Conservation (phyloP, 2,113 vertebrate species). For the Hystrix cristata region DNA sequence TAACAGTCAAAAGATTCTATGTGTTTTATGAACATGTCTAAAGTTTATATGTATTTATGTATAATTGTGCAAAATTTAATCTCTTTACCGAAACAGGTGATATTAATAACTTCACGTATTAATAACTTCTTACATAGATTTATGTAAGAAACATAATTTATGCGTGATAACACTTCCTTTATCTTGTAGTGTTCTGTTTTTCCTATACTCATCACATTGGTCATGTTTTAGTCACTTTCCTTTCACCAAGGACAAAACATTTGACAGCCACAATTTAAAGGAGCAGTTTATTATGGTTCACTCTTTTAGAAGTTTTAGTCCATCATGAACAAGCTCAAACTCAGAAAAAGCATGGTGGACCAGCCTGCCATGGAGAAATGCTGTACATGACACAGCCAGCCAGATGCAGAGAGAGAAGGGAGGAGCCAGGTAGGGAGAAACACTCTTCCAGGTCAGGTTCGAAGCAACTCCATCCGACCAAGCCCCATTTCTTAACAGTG, state of each 20-base stretch:
- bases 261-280: too few species aligned
- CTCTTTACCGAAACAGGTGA: neutral
- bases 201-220: neutral
- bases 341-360: too few species aligned
- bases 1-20: neutral
- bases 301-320: too few species aligned
- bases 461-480: neutral
- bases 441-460: neutral
- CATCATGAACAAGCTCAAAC: too few species aligned
- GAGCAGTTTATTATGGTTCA: too few species aligned
- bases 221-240: too few species aligned
- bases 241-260: too few species aligned
- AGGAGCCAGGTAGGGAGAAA: neutral
- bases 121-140: too few species aligned
- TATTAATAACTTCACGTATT: neutral
- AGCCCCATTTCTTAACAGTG: neutral
- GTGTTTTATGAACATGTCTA: neutral
- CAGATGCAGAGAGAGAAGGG: neutral
- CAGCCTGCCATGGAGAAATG: too few species aligned
- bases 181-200: neutral
- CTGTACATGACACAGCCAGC: neutral
- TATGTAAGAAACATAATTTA: too few species aligned
- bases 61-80: neutral
- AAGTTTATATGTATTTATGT: neutral
- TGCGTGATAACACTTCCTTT: neutral